Evolutionary conservation across 1,140 invertebrate genomes (phyloP).

Genomic region (Medauroidea extradentata): DNA sequence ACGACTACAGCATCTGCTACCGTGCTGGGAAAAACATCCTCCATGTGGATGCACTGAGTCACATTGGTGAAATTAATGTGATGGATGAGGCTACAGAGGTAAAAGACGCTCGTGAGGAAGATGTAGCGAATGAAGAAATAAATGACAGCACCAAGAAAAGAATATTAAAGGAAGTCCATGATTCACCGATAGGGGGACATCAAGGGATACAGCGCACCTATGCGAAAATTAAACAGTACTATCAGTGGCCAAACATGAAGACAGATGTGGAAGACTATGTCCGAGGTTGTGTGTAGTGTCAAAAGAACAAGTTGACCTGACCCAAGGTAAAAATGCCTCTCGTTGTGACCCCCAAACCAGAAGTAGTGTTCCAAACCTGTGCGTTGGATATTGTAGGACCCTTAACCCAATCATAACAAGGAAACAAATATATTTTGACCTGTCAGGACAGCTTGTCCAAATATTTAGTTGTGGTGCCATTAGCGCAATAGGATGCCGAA

Average conservation of each 20-base stretch:
- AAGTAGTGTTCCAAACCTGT: conserved; percentile 13
- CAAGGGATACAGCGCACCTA: conserved; percentile 30
- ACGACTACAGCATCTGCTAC: conserved; percentile 28
- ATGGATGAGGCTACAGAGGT: too few relatives aligned
- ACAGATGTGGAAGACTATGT: conserved; percentile 31
- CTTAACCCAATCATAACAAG: too few relatives aligned
- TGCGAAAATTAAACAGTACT: conserved; percentile 28
- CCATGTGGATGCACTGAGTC: conserved; percentile 36
- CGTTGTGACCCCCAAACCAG: conserved; percentile 21
- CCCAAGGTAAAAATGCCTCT: conserved; percentile 20
- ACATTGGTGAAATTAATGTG: too few relatives aligned
- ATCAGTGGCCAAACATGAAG: too few relatives aligned
- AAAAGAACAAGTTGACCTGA: conserved; percentile 28
- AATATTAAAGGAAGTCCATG: conserved; percentile 30
- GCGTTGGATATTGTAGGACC: conserved; percentile 30
- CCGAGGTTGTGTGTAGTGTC: conserved; percentile 32
- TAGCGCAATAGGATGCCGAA: conserved; percentile 26
- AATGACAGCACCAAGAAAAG: conserved; percentile 3
- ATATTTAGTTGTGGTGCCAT: conserved; percentile 20
- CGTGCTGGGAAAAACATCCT: conserved; percentile 39
- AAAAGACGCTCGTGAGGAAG: too few relatives aligned
- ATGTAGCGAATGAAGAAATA: not conserved
- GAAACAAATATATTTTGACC: conserved; percentile 33
- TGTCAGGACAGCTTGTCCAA: conserved; percentile 34
- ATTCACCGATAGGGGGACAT: conserved; percentile 29